A percentile compares a stretch with the other conserved stretches of the same genome.
phyloP scores from a whole-genome alignment of 1,140 invertebrate species.

The Lethrus apterus region DNA sequence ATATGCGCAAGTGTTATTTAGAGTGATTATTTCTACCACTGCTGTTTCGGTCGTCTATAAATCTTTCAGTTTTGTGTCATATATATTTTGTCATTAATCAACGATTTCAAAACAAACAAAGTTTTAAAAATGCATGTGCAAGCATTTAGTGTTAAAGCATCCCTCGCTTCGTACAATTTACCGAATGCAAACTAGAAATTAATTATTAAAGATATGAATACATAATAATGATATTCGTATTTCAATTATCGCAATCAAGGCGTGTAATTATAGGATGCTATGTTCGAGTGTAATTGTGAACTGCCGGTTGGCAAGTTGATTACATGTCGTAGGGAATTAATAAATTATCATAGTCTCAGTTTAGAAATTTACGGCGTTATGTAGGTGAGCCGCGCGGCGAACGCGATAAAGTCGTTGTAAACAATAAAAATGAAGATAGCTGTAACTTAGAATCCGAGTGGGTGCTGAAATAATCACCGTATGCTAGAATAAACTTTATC shows the following conservation, averaged over 20 bases:
- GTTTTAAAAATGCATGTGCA: too few species aligned
- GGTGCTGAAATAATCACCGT: slow-evolving; percentile 30
- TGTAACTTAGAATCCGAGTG: slow-evolving; percentile 18
- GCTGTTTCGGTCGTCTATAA: too few species aligned
- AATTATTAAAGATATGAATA: slow-evolving; percentile 12
- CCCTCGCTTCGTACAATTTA: too few species aligned
- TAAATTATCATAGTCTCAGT: too few species aligned
- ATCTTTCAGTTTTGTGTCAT: too few species aligned
- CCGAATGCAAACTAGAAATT: too few species aligned
- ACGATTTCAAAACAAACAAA: too few species aligned
- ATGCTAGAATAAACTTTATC: slow-evolving; percentile 23
- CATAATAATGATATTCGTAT: slow-evolving; percentile 5
- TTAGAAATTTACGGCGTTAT: too few species aligned
- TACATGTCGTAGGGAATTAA: neutral
- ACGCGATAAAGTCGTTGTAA: slow-evolving; percentile 24
- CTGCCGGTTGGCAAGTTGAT: neutral
- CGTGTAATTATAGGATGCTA: slow-evolving; percentile 13
- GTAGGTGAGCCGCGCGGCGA: slow-evolving; percentile 3
- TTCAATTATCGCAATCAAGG: slow-evolving; percentile 12
- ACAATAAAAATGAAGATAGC: slow-evolving; percentile 30
- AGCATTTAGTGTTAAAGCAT: too few species aligned
- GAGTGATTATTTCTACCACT: too few species aligned
- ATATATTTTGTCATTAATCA: too few species aligned
- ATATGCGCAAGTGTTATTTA: too few species aligned
- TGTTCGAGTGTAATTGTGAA: slow-evolving; percentile 10